These are phyloP conservation scores for Chrysolina haemoptera DNA, from an alignment of 2,888 invertebrate genomes.

Conservation along the genomic window DNA sequence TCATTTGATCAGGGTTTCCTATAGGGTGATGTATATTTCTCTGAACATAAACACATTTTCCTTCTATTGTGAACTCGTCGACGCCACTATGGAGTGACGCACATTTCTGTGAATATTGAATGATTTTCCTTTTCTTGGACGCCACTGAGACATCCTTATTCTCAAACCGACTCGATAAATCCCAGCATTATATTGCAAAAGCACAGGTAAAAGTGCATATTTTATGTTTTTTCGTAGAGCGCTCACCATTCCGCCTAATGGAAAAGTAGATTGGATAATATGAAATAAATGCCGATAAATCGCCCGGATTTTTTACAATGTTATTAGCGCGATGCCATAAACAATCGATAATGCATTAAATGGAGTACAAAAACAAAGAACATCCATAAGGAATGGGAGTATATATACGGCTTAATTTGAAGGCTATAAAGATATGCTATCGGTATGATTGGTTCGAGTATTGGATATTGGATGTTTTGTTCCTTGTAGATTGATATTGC, in stretches of 20 bases:
- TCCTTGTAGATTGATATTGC: constrained; percentile 13
- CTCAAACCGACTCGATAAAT: constrained; percentile 28
- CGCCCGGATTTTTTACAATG: constrained; percentile 27
- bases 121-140: not conserved
- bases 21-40: no score
- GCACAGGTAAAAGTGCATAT: constrained; percentile 28
- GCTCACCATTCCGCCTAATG: constrained; percentile 26
- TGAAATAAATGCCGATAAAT: constrained; percentile 37
- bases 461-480: constrained; percentile 23
- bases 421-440: constrained; percentile 30
- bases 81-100: no score
- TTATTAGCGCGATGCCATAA: constrained; percentile 32
- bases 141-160: not conserved
- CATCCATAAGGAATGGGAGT: constrained; percentile 5
- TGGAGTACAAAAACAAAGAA: constrained; percentile 25
- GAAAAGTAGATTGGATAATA: constrained; percentile 34
- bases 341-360: constrained; percentile 24
- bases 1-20: no score
- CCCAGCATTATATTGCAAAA: constrained; percentile 21
- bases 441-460: constrained; percentile 20
- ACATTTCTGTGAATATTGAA: no score
- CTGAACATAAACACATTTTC: no score
- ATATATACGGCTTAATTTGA: constrained; percentile 24
- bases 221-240: constrained; percentile 22
- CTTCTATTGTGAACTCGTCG: no score